Evolutionary conservation across 2,797 vertebrate genomes (phyloP).

Genomic region (Phylloscopus collybita): DNA sequence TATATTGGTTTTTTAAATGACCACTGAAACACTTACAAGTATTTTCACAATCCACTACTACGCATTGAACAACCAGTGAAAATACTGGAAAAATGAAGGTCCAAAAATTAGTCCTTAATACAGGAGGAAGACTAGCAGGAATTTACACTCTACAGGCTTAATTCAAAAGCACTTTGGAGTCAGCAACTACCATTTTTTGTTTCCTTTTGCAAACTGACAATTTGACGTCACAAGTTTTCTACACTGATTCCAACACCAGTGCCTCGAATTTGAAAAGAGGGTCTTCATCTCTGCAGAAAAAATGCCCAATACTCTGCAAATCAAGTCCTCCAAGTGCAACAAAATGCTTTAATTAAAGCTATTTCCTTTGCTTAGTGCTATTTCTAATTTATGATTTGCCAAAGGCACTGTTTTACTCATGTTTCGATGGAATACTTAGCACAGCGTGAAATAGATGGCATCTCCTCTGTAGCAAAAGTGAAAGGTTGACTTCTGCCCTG

Average conservation of each 20-base stretch:
- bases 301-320: neutral
- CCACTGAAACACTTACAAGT: neutral
- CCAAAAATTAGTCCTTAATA: neutral
- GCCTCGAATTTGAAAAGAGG: neutral
- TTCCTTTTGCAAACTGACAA: neutral
- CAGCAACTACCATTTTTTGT: neutral
- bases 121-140: neutral
- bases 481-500: constrained; percentile 81
- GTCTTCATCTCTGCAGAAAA: neutral
- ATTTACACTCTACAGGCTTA: neutral
- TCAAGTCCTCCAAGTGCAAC: neutral
- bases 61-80: rapidly evolving
- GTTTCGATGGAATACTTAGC: constrained; percentile 65
- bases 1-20: neutral
- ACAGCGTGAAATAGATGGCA: constrained; percentile 69
- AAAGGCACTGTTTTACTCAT: constrained; percentile 60
- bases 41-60: neutral
- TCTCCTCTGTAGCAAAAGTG: constrained; percentile 74
- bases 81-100: neutral
- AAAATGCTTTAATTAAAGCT: constrained; percentile 50
- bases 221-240: neutral
- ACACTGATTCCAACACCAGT: neutral
- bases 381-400: constrained; percentile 44
- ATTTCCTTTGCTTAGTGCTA: constrained; percentile 4
- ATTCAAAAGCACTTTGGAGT: neutral